Evolutionary conservation across 2,888 invertebrate species (phyloP).

Genomic region (Acleris emargana): DNA sequence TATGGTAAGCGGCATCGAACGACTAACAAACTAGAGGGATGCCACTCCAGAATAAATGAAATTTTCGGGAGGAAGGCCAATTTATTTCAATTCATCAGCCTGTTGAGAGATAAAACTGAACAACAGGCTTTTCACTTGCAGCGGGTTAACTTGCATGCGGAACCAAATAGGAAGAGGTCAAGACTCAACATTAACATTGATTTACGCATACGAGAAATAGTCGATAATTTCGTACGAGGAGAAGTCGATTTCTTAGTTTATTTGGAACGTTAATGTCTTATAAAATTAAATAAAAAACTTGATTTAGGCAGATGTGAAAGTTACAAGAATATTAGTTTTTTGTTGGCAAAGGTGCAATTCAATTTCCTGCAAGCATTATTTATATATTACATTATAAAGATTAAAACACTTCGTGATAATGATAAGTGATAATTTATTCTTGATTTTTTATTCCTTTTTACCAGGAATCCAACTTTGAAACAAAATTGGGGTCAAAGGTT

Average conservation of each 20-base stretch:
- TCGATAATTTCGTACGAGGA: not conserved
- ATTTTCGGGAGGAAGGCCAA: not conserved
- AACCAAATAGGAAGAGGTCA: not conserved
- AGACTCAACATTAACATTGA: not conserved
- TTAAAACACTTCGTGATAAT: too few relatives aligned
- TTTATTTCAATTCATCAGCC: not conserved
- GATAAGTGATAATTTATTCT: too few relatives aligned
- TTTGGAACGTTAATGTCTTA: not conserved
- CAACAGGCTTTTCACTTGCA: not conserved
- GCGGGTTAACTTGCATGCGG: not conserved
- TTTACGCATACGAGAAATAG: not conserved
- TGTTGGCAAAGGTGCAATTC: too few relatives aligned
- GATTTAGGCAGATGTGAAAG: not conserved
- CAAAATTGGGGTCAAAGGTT: too few relatives aligned
- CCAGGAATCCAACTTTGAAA: too few relatives aligned
- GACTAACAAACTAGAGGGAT: not conserved
- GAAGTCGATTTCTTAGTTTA: not conserved
- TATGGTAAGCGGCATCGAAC: not conserved
- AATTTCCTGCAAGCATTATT: too few relatives aligned
- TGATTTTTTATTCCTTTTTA: too few relatives aligned
- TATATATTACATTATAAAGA: too few relatives aligned
- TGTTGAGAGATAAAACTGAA: not conserved
- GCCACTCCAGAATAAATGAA: not conserved
- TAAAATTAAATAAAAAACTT: conserved; percentile 1
- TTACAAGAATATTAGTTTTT: too few relatives aligned